Percentiles rank a stretch among this genome's conserved stretches.
phyloP scores from a whole-genome alignment of 2,797 vertebrate genomes.

The Typhlichthys subterraneus region DNA sequence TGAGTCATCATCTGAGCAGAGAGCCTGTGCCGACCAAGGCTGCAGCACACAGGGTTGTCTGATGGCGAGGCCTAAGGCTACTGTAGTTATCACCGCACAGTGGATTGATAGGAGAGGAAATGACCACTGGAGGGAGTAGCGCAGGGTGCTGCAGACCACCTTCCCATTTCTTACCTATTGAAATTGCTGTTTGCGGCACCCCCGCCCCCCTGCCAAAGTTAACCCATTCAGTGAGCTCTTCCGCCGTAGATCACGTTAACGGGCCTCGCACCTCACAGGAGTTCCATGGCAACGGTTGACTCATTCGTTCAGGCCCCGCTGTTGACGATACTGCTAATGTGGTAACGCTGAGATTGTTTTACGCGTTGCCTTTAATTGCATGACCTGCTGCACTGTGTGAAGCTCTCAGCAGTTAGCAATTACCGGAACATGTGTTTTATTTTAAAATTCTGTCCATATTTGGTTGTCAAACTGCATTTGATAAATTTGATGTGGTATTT shows the following conservation, averaged over 20 bases:
- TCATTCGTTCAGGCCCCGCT: slow-evolving; percentile 19
- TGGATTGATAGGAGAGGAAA: slow-evolving; percentile 4
- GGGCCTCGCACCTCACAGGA: slow-evolving; percentile 9
- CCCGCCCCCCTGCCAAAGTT: not conserved
- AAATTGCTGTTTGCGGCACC: not conserved
- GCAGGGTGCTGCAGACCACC: slow-evolving; percentile 1
- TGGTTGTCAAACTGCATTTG: too few relatives aligned
- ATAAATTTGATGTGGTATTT: not conserved
- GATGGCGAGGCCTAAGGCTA: not conserved
- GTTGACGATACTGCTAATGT: slow-evolving; percentile 38
- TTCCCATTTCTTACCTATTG: not conserved
- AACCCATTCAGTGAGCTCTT: slow-evolving; percentile 9
- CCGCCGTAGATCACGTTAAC: slow-evolving; percentile 32
- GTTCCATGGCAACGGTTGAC: slow-evolving; percentile 49
- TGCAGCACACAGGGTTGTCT: not conserved
- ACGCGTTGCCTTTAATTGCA: too few relatives aligned
- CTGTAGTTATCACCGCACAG: slow-evolving; percentile 1
- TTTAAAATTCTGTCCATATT: too few relatives aligned
- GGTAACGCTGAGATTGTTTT: slow-evolving; percentile 10
- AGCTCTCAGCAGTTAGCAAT: too few relatives aligned
- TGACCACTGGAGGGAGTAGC: slow-evolving; percentile 11
- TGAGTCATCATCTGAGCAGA: not conserved
- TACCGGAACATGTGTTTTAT: too few relatives aligned
- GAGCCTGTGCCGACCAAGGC: slow-evolving; percentile 3
- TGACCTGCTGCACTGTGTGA: too few relatives aligned